Evolutionary conservation across 1,140 invertebrate species (phyloP), one percentile per base, ranked within the genome.

Genomic region (Leptonema lineaticorne): DNA sequence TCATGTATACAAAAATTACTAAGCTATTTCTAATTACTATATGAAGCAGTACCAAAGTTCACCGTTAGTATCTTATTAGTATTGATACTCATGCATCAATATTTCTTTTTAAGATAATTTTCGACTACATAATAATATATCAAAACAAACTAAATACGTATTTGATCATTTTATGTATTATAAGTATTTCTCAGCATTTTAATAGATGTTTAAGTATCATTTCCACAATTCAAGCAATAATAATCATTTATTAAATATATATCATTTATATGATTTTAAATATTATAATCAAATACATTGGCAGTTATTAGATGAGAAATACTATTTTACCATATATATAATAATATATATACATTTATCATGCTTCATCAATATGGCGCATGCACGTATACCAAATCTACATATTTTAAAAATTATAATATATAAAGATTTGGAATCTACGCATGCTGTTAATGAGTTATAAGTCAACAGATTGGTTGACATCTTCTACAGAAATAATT

Each of bases 1-100:
- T 33, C 2, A 46, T 56, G 3, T 59, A 18, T 14, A 7, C 8
- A 4, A 30, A n/a, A n/a, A 53, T 16, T 9, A n/a, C 7, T 16
- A n/a, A n/a, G n/a, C n/a, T n/a, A n/a, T n/a, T n/a, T n/a, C n/a
- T n/a, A n/a, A n/a, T n/a, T n/a, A n/a, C n/a, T n/a, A n/a, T n/a
- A 7, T 3, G 26, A 33, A 60, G 53, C 41, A 56, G 76, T 79
- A 75, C 81, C 79, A 81, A 79, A 81, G 77, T 79, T 76, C 37
- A 30, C 66, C 63, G 80, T 82, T 82, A 82, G 81, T 82, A 82
- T 78, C 78, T 56, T 33, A 73, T 70, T 70, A 73, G 69, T 73
- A 60, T 33, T 45, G 56, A 67, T 70, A 73, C 56, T 63, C 70
- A 69, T 72, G 70, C 33, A 37, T 8, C n/a, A 37, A 7, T 8